phyloP scores from a whole-genome alignment of 2,797 vertebrate species.

The Spinus pinus region DNA sequence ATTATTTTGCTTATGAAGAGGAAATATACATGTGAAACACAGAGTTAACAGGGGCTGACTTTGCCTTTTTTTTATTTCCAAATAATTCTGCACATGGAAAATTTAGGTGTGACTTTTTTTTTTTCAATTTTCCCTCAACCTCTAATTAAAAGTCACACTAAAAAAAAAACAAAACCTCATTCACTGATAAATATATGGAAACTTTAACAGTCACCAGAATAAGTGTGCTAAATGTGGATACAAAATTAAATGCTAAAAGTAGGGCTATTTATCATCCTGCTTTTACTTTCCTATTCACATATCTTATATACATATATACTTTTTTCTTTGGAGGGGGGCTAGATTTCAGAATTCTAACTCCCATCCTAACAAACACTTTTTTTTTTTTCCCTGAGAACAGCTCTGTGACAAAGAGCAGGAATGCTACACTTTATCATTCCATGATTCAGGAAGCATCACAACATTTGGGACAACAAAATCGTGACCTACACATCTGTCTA shows the following conservation, averaged over 20 bases:
- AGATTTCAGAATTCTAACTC: neutral
- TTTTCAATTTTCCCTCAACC: neutral
- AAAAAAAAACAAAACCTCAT: neutral
- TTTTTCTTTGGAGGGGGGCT: neutral
- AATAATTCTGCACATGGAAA: neutral
- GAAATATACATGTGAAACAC: neutral
- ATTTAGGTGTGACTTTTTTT: neutral
- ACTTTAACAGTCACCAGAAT: neutral
- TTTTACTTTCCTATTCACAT: neutral
- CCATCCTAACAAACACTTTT: neutral
- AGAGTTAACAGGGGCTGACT: neutral
- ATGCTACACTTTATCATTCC: neutral
- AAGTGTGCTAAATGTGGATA: neutral
- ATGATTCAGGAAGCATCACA: neutral
- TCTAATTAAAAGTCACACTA: neutral
- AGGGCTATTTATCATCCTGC: neutral
- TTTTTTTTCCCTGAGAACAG: neutral
- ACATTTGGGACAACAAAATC: neutral
- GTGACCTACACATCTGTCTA: neutral
- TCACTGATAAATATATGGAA: neutral
- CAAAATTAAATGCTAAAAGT: slow-evolving; percentile 5
- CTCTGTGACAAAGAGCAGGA: neutral
- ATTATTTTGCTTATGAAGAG: neutral
- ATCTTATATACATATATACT: neutral
- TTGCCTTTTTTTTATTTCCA: neutral